Conservation (phyloP, 2,113 vertebrate genomes). For the Perca fluviatilis region DNA sequence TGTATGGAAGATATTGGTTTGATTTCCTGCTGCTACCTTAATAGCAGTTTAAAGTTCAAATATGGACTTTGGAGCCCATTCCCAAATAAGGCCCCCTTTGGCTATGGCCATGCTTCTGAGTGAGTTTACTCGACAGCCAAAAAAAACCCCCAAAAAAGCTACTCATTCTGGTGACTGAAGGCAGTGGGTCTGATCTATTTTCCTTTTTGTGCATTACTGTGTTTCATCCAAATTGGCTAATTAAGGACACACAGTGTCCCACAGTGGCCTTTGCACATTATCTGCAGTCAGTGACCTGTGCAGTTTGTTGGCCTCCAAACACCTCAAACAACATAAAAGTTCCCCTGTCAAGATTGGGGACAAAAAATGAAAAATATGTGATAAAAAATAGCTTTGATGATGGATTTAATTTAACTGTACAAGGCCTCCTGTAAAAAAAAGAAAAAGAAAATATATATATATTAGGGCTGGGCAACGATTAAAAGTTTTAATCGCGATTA, state of each 20-base stretch:
- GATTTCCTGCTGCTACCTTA: conserved; percentile 38
- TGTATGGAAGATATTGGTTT: conserved; percentile 30
- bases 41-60: conserved; percentile 66
- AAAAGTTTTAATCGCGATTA: too few species aligned
- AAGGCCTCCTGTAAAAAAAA: conserved; percentile 10
- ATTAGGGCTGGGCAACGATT: too few species aligned
- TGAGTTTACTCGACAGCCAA: conserved; percentile 32
- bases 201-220: conserved; percentile 43
- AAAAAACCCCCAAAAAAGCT: conserved; percentile 24
- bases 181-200: conserved; percentile 31
- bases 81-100: conserved; percentile 60
- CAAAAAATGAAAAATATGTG: conserved; percentile 7
- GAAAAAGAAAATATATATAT: too few species aligned
- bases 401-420: conserved; percentile 18
- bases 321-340: conserved; percentile 34
- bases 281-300: conserved; percentile 23
- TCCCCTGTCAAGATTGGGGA: background rate
- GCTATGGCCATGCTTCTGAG: conserved; percentile 48
- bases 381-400: background rate
- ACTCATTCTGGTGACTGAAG: conserved; percentile 58
- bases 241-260: conserved; percentile 44
- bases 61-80: conserved; percentile 57
- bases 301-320: conserved; percentile 15
- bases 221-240: conserved; percentile 53
- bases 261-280: conserved; percentile 31